Evolutionary conservation across 2,888 invertebrate genomes (phyloP).

Genomic region (Drosophila anomalata): DNA sequence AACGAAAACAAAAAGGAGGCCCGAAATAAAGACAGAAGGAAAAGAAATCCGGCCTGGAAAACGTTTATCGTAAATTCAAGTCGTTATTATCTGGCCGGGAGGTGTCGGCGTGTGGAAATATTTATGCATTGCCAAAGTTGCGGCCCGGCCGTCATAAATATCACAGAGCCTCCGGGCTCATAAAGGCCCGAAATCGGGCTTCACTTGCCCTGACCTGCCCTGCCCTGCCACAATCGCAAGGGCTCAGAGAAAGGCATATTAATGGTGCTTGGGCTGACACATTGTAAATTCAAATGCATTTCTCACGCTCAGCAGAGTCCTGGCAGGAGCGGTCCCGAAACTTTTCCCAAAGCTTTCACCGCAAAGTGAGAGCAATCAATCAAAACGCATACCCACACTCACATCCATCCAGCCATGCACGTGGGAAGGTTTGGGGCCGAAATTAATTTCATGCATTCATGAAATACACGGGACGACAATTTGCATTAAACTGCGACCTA

Average conservation of each 20-base stretch:
- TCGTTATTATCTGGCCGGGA: slow-evolving; percentile 68
- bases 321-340: slow-evolving; percentile 21
- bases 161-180: slow-evolving; percentile 19
- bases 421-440: slow-evolving; percentile 26
- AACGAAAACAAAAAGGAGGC: slow-evolving; percentile 15
- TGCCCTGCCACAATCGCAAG: not conserved
- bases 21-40: slow-evolving; percentile 30
- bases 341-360: slow-evolving; percentile 61
- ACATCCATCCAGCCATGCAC: slow-evolving; percentile 20
- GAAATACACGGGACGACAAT: slow-evolving; percentile 63
- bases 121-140: slow-evolving; percentile 69
- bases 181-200: slow-evolving; percentile 42
- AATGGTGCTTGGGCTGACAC: slow-evolving; percentile 68
- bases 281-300: slow-evolving; percentile 80
- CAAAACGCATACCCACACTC: slow-evolving; percentile 46
- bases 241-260: slow-evolving; percentile 55
- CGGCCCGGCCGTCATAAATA: slow-evolving; percentile 63
- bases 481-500: slow-evolving; percentile 56
- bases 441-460: slow-evolving; percentile 77
- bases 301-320: slow-evolving; percentile 45
- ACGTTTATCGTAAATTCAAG: slow-evolving; percentile 74
- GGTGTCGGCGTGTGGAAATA: slow-evolving; percentile 63
- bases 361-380: slow-evolving; percentile 77
- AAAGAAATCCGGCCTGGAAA: slow-evolving; percentile 54
- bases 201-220: not conserved